Base-by-base conservation (phyloP, 2,888 invertebrate species). In the Hydropsyche betteni region DNA sequence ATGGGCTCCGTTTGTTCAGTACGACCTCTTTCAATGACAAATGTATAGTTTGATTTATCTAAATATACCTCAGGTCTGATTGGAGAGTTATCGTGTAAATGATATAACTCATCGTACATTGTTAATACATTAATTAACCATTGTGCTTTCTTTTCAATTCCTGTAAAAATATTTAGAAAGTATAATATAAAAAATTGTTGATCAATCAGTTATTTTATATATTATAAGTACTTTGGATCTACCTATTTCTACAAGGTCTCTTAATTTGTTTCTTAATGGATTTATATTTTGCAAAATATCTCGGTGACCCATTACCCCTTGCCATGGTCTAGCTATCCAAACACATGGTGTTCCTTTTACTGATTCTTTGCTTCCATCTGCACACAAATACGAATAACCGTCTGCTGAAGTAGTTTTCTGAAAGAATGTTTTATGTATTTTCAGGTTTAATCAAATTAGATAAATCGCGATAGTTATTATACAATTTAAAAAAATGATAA, bases 291-390 rank as follows among this genome's bases (percentile, higher is more conserved):
- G 88, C 3, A 88, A 83, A 0, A 90, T 86, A 76, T 90, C 91
- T 10, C 89, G 89, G 81, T 93, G 93, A 5, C 91, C 91, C 82
- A 93, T 86, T 80, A 92, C 89, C 10, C 93, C 93, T 82, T 91
- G 93, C 93, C 95, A 95, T n/a, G 95, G 95, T 76, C 94, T 88
- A 0, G 93, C 93, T 0, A 94, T 94, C 95, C 95, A 95, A 0
- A 91, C 90, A 82, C 95, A 95, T 0, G 91, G 86, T 58, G 90
- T 89, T 4, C 88, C 89, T 44, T 88, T 91, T 10, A 94, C 86
- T 0, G 92, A 89, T 0, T 89, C 88, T 81, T 91, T 91, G 5
- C 89, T 89, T 1, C 94, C 95, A 82, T 95, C 94, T 4, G 91
- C 92, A 82, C 95, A 95, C 55, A 95, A 88, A 82, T 94, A 94